phyloP scores from a whole-genome alignment of 2,888 invertebrate genomes.

The Sicus ferrugineus region DNA sequence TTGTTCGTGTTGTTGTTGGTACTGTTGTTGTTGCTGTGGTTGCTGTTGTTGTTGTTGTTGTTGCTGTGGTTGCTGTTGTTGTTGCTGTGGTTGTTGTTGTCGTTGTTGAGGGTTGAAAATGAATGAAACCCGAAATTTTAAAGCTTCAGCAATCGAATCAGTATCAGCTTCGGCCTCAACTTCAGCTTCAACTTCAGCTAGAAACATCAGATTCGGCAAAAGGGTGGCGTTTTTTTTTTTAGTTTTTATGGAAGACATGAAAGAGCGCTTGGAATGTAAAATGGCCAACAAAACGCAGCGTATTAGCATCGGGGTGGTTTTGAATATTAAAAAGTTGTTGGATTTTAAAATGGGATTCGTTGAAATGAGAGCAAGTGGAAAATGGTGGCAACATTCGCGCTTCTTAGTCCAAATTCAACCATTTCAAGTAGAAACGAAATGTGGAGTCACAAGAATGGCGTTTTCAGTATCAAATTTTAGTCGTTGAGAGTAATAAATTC shows the following conservation, averaged over 20 bases:
- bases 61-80: too few relatives aligned
- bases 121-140: not conserved
- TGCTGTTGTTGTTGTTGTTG: too few relatives aligned
- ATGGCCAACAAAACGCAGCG: slow-evolving; percentile 5
- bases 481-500: too few relatives aligned
- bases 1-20: not conserved
- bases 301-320: not conserved
- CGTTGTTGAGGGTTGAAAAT: not conserved
- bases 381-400: not conserved
- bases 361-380: not conserved
- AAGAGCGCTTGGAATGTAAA: slow-evolving; percentile 18
- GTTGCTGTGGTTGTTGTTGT: too few relatives aligned
- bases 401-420: not conserved
- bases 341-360: not conserved
- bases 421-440: not conserved
- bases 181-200: not conserved
- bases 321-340: slow-evolving; percentile 17
- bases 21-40: not conserved
- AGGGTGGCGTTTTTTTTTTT: not conserved
- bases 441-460: slow-evolving; percentile 12
- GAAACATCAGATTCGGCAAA: not conserved
- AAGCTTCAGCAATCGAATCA: not conserved
- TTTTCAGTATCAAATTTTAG: too few relatives aligned
- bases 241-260: not conserved
- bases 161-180: too few relatives aligned